These are phyloP conservation scores for Hirundichthys speculiger DNA, from an alignment of 2,113 vertebrate genomes.

Conservation along the genomic window DNA sequence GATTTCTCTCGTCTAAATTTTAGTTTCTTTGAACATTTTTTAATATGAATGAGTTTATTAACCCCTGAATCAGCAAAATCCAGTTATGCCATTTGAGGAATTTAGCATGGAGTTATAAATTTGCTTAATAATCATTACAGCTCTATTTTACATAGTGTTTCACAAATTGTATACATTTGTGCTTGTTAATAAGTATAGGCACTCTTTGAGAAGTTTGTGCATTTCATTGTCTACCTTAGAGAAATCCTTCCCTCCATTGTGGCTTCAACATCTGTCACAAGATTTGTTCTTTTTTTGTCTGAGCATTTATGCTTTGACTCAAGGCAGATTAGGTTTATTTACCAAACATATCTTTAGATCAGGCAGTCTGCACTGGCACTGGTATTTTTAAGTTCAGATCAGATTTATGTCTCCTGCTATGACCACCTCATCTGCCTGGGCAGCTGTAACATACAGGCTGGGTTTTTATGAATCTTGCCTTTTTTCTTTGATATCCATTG, in stretches of 20 bases:
- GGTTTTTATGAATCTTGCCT: too few relatives aligned
- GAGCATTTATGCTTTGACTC: background rate
- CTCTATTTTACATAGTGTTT: too few relatives aligned
- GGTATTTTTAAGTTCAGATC: background rate
- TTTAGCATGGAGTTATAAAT: too few relatives aligned
- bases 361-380: background rate
- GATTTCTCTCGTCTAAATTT: too few relatives aligned
- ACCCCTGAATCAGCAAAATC: too few relatives aligned
- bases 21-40: too few relatives aligned
- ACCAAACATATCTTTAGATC: background rate
- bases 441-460: background rate
- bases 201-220: background rate
- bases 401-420: background rate
- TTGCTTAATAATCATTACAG: too few relatives aligned
- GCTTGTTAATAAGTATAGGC: too few relatives aligned
- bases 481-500: too few relatives aligned
- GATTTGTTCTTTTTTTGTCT: constrained; percentile 19
- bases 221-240: background rate
- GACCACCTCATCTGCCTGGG: background rate
- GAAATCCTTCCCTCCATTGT: background rate
- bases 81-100: too few relatives aligned
- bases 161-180: too few relatives aligned
- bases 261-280: constrained; percentile 7
- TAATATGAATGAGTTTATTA: too few relatives aligned
- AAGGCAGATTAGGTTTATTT: background rate